Evolutionary conservation across 2,888 invertebrate species (phyloP).

Genomic region (Galeruca laticollis): DNA sequence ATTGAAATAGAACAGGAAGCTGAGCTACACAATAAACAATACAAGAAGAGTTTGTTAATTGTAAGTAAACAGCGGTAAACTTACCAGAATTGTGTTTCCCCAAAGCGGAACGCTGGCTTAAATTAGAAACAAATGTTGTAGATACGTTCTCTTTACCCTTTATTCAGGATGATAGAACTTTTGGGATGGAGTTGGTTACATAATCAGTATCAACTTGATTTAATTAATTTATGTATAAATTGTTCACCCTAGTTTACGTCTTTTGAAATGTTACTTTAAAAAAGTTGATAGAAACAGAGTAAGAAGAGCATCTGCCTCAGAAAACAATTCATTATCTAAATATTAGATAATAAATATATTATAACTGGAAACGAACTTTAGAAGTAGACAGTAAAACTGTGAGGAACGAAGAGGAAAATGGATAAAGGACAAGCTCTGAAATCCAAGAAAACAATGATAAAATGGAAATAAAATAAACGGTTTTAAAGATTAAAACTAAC

Average conservation of each 20-base stretch:
- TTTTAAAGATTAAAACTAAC: too few relatives aligned
- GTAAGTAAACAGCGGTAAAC: constrained; percentile 2
- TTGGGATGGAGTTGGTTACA: neutral
- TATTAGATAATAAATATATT: too few relatives aligned
- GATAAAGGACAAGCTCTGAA: too few relatives aligned
- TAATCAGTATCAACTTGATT: neutral
- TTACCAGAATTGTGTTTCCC: neutral
- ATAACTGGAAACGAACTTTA: too few relatives aligned
- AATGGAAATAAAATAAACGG: too few relatives aligned
- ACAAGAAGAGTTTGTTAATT: constrained; percentile 9
- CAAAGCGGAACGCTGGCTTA: neutral
- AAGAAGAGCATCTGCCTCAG: too few relatives aligned
- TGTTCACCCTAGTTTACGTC: neutral
- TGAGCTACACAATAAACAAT: neutral
- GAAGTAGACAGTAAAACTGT: too few relatives aligned
- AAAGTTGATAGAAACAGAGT: too few relatives aligned
- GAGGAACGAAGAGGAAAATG: too few relatives aligned
- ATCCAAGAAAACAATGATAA: too few relatives aligned
- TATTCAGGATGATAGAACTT: constrained; percentile 1
- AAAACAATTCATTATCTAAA: too few relatives aligned
- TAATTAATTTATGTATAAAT: neutral
- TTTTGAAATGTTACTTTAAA: too few relatives aligned
- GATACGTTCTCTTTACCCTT: constrained; percentile 1
- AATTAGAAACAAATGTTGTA: constrained; percentile 1
- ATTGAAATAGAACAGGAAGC: neutral